These are phyloP conservation scores for Erpetoichthys calabaricus DNA, from an alignment of 2,797 vertebrate species.

Conservation along the genomic window DNA sequence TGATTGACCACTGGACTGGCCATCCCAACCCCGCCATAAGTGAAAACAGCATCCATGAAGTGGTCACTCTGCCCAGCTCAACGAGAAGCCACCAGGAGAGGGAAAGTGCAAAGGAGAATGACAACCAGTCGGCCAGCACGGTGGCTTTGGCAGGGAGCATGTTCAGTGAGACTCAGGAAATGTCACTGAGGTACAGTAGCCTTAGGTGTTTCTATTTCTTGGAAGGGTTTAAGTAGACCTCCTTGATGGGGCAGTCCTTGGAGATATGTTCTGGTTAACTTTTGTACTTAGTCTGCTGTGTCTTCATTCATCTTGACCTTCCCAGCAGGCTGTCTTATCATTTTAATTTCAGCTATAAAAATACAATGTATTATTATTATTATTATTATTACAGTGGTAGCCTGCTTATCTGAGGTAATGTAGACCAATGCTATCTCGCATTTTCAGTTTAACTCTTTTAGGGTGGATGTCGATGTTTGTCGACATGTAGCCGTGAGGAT, in stretches of 20 bases:
- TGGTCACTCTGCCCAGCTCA: conserved; percentile 44
- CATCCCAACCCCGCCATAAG: conserved; percentile 38
- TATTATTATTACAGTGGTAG: too few species aligned
- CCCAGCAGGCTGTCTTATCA: background rate
- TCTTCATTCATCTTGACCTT: background rate
- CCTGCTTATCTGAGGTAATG: too few species aligned
- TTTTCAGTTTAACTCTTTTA: too few species aligned
- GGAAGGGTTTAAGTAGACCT: too few species aligned
- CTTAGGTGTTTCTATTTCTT: too few species aligned
- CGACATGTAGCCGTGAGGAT: too few species aligned
- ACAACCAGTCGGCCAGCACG: conserved; percentile 42
- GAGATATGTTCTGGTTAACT: too few species aligned
- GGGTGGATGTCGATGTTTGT: too few species aligned
- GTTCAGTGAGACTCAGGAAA: conserved; percentile 31
- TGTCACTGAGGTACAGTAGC: conserved; percentile 39
- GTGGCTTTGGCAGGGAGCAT: conserved; percentile 39
- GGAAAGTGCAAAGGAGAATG: conserved; percentile 27
- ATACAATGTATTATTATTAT: too few species aligned
- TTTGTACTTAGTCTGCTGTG: background rate
- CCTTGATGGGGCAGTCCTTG: too few species aligned
- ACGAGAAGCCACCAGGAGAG: conserved; percentile 25
- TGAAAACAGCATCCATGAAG: conserved; percentile 42
- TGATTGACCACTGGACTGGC: conserved; percentile 65
- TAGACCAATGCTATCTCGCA: too few species aligned
- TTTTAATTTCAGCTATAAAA: background rate